These are phyloP conservation scores for Fukomys damarensis DNA, from an alignment of 2,113 vertebrate genomes.

Conservation along the genomic window DNA sequence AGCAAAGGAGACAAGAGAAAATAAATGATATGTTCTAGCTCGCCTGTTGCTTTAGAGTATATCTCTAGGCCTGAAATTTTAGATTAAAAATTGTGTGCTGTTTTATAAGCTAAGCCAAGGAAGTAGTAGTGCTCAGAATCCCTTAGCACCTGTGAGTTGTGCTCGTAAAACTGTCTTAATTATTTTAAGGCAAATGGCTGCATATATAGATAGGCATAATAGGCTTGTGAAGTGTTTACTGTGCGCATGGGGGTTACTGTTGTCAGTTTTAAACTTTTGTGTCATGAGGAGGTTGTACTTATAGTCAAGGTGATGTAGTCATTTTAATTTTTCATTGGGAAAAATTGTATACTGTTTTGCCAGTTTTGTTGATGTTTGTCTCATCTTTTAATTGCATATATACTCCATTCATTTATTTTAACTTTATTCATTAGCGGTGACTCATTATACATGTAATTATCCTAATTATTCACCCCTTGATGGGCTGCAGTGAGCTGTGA, in stretches of 20 bases:
- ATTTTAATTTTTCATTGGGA: slow-evolving; percentile 61
- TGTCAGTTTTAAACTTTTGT: slow-evolving; percentile 19
- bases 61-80: neutral
- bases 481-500: neutral
- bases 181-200: neutral
- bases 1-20: neutral
- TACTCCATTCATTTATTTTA: slow-evolving; percentile 52
- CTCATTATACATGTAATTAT: neutral
- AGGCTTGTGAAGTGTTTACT: neutral
- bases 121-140: neutral
- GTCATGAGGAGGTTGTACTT: neutral
- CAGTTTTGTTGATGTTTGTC: slow-evolving; percentile 53
- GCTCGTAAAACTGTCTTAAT: slow-evolving; percentile 14
- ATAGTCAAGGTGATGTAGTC: neutral
- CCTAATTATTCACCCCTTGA: slow-evolving; percentile 45
- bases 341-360: slow-evolving; percentile 12
- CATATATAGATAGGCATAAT: neutral
- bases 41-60: neutral
- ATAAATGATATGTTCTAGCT: neutral
- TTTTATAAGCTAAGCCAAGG: slow-evolving; percentile 55
- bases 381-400: slow-evolving; percentile 46
- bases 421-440: slow-evolving; percentile 3
- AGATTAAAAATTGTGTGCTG: neutral
- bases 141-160: neutral
- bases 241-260: neutral